Evolutionary conservation across 1,140 invertebrate genomes (phyloP), one percentile per base, ranked within the genome.

Genomic region (Penaeus indicus): DNA sequence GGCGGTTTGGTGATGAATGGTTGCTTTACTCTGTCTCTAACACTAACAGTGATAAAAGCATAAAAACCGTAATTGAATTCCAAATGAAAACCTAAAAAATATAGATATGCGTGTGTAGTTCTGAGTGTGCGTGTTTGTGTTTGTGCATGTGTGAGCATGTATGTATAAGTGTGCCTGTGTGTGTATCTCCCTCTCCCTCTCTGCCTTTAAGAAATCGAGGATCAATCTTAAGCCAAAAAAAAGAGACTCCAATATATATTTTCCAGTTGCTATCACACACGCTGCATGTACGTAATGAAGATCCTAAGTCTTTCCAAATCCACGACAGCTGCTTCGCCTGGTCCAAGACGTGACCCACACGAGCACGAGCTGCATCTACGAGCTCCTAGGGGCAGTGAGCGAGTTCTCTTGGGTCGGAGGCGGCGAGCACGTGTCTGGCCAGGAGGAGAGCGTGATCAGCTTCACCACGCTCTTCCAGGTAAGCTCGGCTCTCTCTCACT

Each of bases 311-410:
- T 60, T 64, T 27, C 47, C 19, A 54, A 25, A 75, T 21, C 13
- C 42, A 22, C 75, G 60, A 1, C 72, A 88, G 86, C 81, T 88
- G 13, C 81, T 88, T 21, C 81, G 75, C 22, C 69, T 88, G 47
- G 86, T 88, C 11, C 86, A 88, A 67, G 86, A 88, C 25, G 81
- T 84, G 60, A 83, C 75, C n/a, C 86, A 88, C 62, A 77, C 81
- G 27, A 88, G 86, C 47, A 77, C 69, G n/a, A 64, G 80, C 38
- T 80, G 64, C 32, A 60, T 88, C 21, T 88, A 88, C 64, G 80
- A 88, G 54, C 61, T 88, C 18, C 67, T 88, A 60, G 72, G 60
- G 16, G 64, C 64, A 8, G 86, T 88, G 21, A 88, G 27, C 19
- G 86, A 88, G 60, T n/a, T 88, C 22, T 78, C 86, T n/a, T 88